Evolutionary conservation across 1,140 invertebrate species (phyloP).

Genomic region (Ladona fulva): DNA sequence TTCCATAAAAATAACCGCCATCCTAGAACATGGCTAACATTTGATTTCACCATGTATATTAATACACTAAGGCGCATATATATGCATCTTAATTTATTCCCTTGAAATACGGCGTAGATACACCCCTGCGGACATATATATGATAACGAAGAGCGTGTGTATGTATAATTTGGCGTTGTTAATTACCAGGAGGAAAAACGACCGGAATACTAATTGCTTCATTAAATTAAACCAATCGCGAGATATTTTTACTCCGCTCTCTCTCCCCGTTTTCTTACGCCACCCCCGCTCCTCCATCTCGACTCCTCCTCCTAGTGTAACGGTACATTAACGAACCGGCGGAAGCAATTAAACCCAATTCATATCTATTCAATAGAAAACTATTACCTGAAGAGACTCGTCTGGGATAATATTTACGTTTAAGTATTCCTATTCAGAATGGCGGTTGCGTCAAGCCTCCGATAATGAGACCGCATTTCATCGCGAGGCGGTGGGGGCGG

Average conservation of each 20-base stretch:
- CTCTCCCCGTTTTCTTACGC: background rate
- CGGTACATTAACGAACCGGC: background rate
- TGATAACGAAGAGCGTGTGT: background rate
- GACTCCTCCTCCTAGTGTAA: background rate
- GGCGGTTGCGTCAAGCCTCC: background rate
- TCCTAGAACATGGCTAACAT: too few relatives aligned
- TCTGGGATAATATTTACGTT: background rate
- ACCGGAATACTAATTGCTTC: conserved; percentile 5
- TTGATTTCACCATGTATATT: too few relatives aligned
- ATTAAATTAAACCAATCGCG: conserved; percentile 6
- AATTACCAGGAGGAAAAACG: conserved; percentile 4
- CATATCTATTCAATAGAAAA: conserved; percentile 1
- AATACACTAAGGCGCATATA: too few relatives aligned
- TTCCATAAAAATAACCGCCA: too few relatives aligned
- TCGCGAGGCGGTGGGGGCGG: background rate
- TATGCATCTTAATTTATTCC: too few relatives aligned
- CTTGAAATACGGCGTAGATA: too few relatives aligned
- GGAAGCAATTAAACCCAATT: conserved; percentile 9
- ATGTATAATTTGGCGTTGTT: background rate
- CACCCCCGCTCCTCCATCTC: too few relatives aligned
- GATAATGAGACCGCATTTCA: conserved; percentile 1
- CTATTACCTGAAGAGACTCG: background rate
- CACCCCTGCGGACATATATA: too few relatives aligned
- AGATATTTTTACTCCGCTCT: background rate
- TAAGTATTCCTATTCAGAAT: conserved; percentile 10